A percentile compares a stretch with the other conserved stretches of the same genome.
Evolutionary conservation across 2,113 vertebrate species (phyloP).

Genomic region (Leuciscus idus): DNA sequence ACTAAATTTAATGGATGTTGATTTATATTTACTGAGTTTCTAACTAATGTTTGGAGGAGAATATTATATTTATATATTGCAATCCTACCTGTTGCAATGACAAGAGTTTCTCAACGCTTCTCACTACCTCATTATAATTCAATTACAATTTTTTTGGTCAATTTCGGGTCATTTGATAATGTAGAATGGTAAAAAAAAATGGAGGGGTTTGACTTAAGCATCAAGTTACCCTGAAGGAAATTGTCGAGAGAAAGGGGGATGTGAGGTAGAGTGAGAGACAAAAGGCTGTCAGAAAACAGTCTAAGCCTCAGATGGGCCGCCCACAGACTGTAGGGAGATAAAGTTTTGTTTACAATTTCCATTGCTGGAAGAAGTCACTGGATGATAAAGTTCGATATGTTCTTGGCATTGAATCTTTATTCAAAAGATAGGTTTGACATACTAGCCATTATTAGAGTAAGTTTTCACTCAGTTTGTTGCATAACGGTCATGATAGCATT

Average conservation of each 20-base stretch:
- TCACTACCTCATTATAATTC: not conserved
- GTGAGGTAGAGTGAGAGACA: not conserved
- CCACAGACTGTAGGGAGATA: not conserved
- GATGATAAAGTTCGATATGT: not conserved
- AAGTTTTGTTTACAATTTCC: not conserved
- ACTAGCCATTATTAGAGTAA: not conserved
- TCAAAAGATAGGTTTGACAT: not conserved
- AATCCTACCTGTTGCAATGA: not conserved
- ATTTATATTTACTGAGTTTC: not conserved
- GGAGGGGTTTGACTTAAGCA: not conserved
- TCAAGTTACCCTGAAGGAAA: not conserved
- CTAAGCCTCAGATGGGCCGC: not conserved
- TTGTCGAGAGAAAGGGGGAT: not conserved
- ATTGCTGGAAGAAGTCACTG: not conserved
- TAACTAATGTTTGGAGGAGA: not conserved
- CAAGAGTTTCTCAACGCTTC: not conserved
- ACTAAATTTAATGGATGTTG: not conserved
- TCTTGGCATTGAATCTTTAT: not conserved
- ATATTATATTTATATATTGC: not conserved
- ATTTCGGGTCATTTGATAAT: not conserved
- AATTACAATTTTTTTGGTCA: not conserved
- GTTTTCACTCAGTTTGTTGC: not conserved
- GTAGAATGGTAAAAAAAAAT: constrained; percentile 4
- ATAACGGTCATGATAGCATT: not conserved
- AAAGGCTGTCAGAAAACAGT: not conserved